Evolutionary conservation across 2,113 vertebrate species (phyloP).

Genomic region (Vimba vimba): DNA sequence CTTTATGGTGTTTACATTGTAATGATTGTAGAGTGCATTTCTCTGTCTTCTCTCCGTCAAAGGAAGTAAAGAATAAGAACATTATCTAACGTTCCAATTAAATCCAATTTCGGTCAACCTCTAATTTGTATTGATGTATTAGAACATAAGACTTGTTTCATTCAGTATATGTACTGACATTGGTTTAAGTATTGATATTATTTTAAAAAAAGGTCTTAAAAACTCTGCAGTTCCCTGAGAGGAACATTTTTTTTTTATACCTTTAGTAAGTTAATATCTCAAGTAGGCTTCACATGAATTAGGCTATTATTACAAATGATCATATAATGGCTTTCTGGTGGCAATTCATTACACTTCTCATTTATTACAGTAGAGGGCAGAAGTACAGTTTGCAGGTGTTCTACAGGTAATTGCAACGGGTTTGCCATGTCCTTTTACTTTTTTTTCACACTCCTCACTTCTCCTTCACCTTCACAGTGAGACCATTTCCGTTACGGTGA

Average conservation of each 20-base stretch:
- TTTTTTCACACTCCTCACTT: background rate
- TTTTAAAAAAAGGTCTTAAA: no score
- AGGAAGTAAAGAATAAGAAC: background rate
- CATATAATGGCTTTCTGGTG: background rate
- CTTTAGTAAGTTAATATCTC: background rate
- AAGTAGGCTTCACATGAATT: background rate
- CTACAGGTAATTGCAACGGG: conserved; percentile 11
- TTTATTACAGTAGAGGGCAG: conserved; percentile 51
- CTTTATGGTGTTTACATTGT: background rate
- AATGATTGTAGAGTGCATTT: background rate
- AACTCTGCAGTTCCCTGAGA: no score
- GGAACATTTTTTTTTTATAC: no score
- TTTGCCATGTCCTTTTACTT: background rate
- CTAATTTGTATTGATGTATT: background rate
- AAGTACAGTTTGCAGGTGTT: conserved; percentile 41
- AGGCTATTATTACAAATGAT: background rate
- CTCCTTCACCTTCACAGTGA: conserved; percentile 28
- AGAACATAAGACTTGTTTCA: background rate
- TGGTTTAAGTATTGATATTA: background rate
- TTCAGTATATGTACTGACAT: background rate
- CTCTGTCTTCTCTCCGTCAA: background rate
- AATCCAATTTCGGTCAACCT: background rate
- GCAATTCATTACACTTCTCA: conserved; percentile 13
- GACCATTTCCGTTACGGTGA: background rate
- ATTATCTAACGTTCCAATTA: background rate